These are phyloP conservation scores for Dallia pectoralis DNA, from an alignment of 2,797 vertebrate species.

Conservation along the genomic window DNA sequence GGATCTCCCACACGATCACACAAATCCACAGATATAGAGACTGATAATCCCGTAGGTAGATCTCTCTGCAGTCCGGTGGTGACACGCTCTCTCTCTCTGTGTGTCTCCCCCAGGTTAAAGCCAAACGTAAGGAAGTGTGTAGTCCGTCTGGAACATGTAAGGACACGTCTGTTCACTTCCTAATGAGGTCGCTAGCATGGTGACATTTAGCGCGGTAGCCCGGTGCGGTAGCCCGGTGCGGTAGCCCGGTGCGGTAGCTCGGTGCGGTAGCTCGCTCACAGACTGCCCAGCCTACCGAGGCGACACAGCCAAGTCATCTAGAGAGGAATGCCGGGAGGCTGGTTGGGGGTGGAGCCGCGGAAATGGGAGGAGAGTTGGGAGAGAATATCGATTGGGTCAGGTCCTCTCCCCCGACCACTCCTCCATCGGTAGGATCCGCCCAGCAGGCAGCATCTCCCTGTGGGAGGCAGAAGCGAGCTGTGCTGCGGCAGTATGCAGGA, in stretches of 20 bases:
- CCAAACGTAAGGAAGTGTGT: constrained; percentile 39
- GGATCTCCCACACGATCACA: not conserved
- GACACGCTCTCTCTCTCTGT: not conserved
- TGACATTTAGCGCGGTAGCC: no score
- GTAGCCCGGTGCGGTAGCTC: constrained; percentile 17
- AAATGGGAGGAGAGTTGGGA: not conserved
- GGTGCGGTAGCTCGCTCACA: constrained; percentile 39
- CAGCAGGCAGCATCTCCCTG: no score
- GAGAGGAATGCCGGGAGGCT: constrained; percentile 21
- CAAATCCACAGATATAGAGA: not conserved
- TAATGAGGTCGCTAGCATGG: not conserved
- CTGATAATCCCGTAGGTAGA: not conserved
- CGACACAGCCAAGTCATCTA: constrained; percentile 8
- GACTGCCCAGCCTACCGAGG: constrained; percentile 17
- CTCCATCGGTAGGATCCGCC: no score
- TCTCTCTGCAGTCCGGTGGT: not conserved
- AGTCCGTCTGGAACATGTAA: constrained; percentile 83
- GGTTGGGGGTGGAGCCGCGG: not conserved
- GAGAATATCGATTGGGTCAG: not conserved
- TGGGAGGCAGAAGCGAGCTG: no score
- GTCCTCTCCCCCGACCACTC: no score
- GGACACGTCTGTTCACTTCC: constrained; percentile 79
- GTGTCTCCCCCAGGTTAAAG: not conserved
- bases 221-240: no score
- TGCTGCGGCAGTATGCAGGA: no score